Base-by-base conservation (phyloP, 2,888 invertebrate genomes). In the Plebejus anna region DNA sequence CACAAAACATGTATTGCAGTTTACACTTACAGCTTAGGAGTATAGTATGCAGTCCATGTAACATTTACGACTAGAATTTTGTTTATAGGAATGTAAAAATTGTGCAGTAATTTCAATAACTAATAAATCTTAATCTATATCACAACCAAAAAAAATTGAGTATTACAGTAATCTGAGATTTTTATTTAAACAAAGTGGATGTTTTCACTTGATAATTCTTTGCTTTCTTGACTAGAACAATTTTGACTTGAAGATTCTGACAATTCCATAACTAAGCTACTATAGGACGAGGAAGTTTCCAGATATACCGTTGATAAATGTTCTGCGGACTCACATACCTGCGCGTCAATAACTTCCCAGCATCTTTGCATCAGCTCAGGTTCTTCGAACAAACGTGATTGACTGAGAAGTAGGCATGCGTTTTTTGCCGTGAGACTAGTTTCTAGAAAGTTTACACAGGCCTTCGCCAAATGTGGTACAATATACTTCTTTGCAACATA, bases 401-500 rank as follows among this genome's bases (percentile, higher is more conserved):
- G 99, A 90, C 98, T 98, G 84, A 99, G 95, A 82, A 99, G 96
- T 82, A 99, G 95, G 90, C 99, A 99, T 81, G 98, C 98, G 94
- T 99, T 99, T 93, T 98, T 97, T 82, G 99, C 98, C 82, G 98
- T 98, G 81, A 99, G 95, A 94, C 98, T 98, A 82, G 98, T 98
- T 94, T 99, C 98, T 87, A 99, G 95, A 93, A 97, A 99, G 91
- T 97, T 97, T 81, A 99, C 98, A 92, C 99, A 99, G 61, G 98
- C 98, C 80, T 97, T 95, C 75, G 98, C 98, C 89, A 99, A 94
- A 92, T 98, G 97, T 76, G 98, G 98, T 77, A 99, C 98, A 85
- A 99, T 97, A 90, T 99, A 99, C 90, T 99, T 99, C 91, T 99
- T 99, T 78, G 99, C 98, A 78, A 97, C 98, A 90, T 99, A 98